These are phyloP conservation scores for Microcebus jonahi DNA, from an alignment of 2,113 vertebrate species.

Conservation along the genomic window DNA sequence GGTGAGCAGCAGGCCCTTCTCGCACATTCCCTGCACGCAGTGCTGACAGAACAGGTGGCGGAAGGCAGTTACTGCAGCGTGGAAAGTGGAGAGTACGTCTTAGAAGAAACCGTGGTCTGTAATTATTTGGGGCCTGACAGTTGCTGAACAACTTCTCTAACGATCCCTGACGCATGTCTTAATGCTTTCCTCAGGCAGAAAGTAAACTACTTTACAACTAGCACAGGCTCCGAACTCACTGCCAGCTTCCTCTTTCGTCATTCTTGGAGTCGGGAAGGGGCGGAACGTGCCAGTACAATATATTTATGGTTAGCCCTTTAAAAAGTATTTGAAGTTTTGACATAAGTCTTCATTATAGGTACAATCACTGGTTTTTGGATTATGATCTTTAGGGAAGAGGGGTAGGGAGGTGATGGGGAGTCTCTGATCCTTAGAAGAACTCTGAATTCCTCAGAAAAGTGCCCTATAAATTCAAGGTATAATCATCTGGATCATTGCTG, in stretches of 20 bases:
- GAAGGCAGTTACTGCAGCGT: not conserved
- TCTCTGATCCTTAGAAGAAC: not conserved
- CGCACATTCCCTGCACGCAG: not conserved
- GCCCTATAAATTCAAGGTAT: slow-evolving; percentile 31
- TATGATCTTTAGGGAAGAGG: not conserved
- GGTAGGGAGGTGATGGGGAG: not conserved
- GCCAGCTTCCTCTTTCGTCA: not conserved
- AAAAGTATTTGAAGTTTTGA: not conserved
- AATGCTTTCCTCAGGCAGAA: slow-evolving; percentile 22
- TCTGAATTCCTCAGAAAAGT: not conserved
- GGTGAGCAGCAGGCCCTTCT: not conserved
- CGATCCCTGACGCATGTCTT: not conserved
- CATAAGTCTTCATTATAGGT: not conserved
- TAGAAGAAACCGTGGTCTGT: slow-evolving; percentile 26
- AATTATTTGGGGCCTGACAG: slow-evolving; percentile 63
- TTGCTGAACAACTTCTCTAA: slow-evolving; percentile 29
- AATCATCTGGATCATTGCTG: slow-evolving; percentile 37
- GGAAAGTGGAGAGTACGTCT: slow-evolving; percentile 13
- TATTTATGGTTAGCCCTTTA: not conserved
- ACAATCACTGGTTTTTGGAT: not conserved
- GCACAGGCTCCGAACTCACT: not conserved
- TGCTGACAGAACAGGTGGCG: not conserved
- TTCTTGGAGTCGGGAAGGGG: not conserved
- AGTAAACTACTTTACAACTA: not conserved
- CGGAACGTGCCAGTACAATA: not conserved